Evolutionary conservation across 2,113 vertebrate species (phyloP).

Genomic region (Chrysochloris asiatica): DNA sequence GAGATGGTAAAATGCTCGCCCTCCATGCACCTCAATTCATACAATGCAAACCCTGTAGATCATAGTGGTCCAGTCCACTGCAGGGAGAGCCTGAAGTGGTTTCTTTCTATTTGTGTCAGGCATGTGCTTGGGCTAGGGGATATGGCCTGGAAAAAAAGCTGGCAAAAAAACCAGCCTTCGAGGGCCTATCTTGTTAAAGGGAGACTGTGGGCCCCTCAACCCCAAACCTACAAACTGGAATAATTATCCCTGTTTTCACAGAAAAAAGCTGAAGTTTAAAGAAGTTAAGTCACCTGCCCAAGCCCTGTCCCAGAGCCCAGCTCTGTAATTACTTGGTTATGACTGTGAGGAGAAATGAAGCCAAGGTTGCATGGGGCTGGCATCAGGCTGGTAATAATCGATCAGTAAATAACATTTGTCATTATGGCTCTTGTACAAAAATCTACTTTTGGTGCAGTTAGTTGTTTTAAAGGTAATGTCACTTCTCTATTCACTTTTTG

Average conservation of each 20-base stretch:
- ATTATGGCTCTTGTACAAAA: neutral
- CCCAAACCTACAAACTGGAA: neutral
- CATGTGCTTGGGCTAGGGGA: neutral
- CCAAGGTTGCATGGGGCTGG: accelerated
- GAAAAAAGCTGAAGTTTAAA: neutral
- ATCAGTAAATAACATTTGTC: neutral
- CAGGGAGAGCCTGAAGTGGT: neutral
- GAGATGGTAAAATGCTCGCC: neutral
- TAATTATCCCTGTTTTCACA: neutral
- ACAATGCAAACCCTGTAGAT: neutral
- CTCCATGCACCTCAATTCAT: neutral
- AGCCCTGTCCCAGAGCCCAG: neutral
- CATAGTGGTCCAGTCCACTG: neutral
- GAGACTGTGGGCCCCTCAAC: neutral
- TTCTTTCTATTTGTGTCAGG: neutral
- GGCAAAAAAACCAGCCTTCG: neutral
- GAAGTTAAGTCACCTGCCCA: neutral
- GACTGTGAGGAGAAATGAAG: neutral
- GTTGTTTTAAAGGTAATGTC: neutral
- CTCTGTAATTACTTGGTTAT: neutral
- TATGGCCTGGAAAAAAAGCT: neutral
- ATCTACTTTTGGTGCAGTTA: neutral
- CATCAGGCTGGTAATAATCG: neutral
- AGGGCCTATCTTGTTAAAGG: neutral
- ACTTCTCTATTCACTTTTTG: neutral